Evolutionary conservation across 2,888 invertebrate species (phyloP), one percentile per base, ranked within the genome.

Genomic region (Athalia cordata): DNA sequence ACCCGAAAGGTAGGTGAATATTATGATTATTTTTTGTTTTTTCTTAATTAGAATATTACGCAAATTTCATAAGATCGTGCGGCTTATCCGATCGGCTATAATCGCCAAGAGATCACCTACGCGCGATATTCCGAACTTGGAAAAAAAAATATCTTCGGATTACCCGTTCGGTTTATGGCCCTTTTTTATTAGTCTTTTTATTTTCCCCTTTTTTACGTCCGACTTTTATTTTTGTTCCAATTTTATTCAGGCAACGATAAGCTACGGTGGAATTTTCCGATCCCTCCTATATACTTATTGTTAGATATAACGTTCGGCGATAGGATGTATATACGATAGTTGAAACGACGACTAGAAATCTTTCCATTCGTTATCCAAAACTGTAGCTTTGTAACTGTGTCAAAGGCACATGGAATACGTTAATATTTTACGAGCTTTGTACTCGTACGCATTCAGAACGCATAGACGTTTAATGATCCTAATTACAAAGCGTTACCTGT

Each of bases 1-100:
- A n/a, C 65, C n/a, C 47, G 8, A 67, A 50, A 67, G 66, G 66
- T 67, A 67, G 15, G 66, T 67, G 50, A 15, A 67, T 67, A 50
- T 67, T 67, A 7, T 7, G n/a, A 67, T 67, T 50, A 15, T 15
- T 67, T 67, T 7, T 5, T 8, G 0, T 13, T 29, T 29, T 29
- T 29, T 29, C 29, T 45, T 43, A 64, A 64, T 29, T 29, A 29
- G 1, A 29, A 29, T 29, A 29, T 29, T 29, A 29, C 29, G 29
- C 29, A 29, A 29, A 29, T 29, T 29, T 29, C 29, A 29, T 29
- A 29, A 29, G 29, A 29, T 29, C 29, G 29, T 29, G 2, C 29
- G 29, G 29, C 2, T 0, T 2, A 29, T 29, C 29, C 29, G 29
- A 29, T 29, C 29, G 29, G 29, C 29, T 29, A 2, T 29, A 29